Evolutionary conservation across 2,113 vertebrate genomes (phyloP).

Genomic region (Scomber scombrus): DNA sequence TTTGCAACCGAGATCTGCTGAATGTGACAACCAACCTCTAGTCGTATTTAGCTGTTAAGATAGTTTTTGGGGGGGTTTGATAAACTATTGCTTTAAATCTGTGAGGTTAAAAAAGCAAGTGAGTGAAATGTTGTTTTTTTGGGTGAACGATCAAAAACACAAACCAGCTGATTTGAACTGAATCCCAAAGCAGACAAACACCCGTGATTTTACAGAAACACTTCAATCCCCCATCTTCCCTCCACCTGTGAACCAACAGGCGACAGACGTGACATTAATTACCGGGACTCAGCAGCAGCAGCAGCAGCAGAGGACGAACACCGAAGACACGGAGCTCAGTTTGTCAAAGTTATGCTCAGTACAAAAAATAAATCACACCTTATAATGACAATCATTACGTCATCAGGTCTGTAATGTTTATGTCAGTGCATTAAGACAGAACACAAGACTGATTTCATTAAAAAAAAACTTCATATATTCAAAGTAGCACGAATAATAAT

Average conservation of each 20-base stretch:
- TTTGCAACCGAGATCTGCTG: too few relatives aligned
- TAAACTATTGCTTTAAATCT: too few relatives aligned
- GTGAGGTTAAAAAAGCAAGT: too few relatives aligned
- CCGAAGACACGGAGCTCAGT: background rate
- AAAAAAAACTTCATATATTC: too few relatives aligned
- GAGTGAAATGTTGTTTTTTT: too few relatives aligned
- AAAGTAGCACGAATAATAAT: too few relatives aligned
- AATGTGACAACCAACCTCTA: too few relatives aligned
- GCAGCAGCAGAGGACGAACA: slow-evolving; percentile 32
- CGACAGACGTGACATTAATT: slow-evolving; percentile 13
- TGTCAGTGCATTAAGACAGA: background rate
- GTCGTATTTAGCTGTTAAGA: too few relatives aligned
- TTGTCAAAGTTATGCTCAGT: slow-evolving; percentile 25
- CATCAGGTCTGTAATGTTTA: background rate
- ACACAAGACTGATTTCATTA: background rate
- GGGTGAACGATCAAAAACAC: too few relatives aligned
- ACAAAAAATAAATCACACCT: slow-evolving; percentile 43
- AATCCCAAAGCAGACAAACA: too few relatives aligned
- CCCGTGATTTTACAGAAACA: slow-evolving; percentile 32
- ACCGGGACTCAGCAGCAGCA: slow-evolving; percentile 59
- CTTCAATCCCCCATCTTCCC: slow-evolving; percentile 6
- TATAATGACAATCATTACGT: background rate
- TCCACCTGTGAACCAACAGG: slow-evolving; percentile 59
- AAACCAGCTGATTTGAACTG: too few relatives aligned
- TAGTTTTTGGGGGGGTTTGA: too few relatives aligned